These are phyloP conservation scores for Falco peregrinus DNA, from an alignment of 2,797 vertebrate species.

Conservation along the genomic window DNA sequence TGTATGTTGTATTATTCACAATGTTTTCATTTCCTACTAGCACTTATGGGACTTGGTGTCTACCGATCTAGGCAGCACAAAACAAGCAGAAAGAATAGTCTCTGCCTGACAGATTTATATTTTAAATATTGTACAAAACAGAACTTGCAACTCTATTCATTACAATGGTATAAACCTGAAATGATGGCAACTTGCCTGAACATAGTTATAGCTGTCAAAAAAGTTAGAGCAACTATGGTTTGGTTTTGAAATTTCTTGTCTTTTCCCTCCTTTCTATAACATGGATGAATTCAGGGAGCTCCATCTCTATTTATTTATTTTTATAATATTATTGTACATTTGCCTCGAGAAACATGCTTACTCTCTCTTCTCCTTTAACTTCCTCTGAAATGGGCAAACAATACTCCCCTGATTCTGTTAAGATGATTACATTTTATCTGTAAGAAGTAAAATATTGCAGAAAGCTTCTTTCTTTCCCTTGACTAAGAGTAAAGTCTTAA, in stretches of 20 bases:
- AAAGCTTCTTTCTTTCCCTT: not conserved
- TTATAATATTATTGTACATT: not conserved
- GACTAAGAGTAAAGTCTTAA: not conserved
- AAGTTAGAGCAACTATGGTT: not conserved
- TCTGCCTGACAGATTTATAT: not conserved
- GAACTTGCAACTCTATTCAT: not conserved
- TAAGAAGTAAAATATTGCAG: not conserved
- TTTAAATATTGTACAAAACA: not conserved
- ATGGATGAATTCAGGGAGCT: not conserved
- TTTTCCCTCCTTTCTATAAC: not conserved
- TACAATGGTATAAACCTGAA: not conserved
- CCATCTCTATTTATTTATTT: not conserved
- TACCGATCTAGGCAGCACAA: not conserved
- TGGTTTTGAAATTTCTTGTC: not conserved
- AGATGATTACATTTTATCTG: not conserved
- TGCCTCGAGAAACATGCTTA: not conserved
- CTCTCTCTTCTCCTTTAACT: fast-evolving
- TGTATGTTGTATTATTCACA: not conserved
- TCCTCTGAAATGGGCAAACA: not conserved
- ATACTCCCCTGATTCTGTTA: not conserved
- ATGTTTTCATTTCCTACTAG: not conserved
- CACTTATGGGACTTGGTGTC: not conserved
- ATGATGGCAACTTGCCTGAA: not conserved
- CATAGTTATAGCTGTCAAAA: not conserved
- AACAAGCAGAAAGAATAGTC: not conserved